Percentiles rank a stretch among this genome's conserved stretches.
These are phyloP conservation scores for Xerus inauris DNA, from an alignment of 2,113 vertebrate species.

Conservation along the genomic window DNA sequence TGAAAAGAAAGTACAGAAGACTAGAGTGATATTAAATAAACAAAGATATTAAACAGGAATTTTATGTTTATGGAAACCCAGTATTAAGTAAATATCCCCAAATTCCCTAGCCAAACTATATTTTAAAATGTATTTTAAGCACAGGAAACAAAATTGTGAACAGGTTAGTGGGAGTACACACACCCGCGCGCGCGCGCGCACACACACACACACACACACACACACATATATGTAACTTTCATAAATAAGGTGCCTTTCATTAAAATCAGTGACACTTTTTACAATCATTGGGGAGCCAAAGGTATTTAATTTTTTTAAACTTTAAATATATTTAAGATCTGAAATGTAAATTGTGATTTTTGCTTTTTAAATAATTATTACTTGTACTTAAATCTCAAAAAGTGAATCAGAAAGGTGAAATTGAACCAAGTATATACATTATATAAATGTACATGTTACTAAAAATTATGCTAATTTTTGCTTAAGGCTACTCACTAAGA, in stretches of 20 bases:
- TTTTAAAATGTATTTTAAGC: slow-evolving; percentile 70
- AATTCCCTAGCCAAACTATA: slow-evolving; percentile 59
- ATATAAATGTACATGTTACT: slow-evolving; percentile 49
- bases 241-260: slow-evolving; percentile 48
- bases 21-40: slow-evolving; percentile 49
- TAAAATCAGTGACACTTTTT: slow-evolving; percentile 51
- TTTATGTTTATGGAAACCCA: slow-evolving; percentile 62
- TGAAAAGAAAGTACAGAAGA: slow-evolving; percentile 50
- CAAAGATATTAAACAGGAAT: slow-evolving; percentile 43
- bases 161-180: too few species aligned
- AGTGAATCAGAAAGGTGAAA: not conserved
- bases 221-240: not conserved
- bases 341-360: slow-evolving; percentile 30
- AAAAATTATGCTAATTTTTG: slow-evolving; percentile 43
- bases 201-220: too few species aligned
- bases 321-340: slow-evolving; percentile 50
- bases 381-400: not conserved
- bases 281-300: not conserved
- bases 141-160: slow-evolving; percentile 54
- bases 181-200: too few species aligned
- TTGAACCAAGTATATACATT: not conserved
- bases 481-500: not conserved
- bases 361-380: not conserved
- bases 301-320: not conserved
- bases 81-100: slow-evolving; percentile 51